Base-by-base conservation (phyloP, 1,140 invertebrate genomes). In the Helicoverpa zea region DNA sequence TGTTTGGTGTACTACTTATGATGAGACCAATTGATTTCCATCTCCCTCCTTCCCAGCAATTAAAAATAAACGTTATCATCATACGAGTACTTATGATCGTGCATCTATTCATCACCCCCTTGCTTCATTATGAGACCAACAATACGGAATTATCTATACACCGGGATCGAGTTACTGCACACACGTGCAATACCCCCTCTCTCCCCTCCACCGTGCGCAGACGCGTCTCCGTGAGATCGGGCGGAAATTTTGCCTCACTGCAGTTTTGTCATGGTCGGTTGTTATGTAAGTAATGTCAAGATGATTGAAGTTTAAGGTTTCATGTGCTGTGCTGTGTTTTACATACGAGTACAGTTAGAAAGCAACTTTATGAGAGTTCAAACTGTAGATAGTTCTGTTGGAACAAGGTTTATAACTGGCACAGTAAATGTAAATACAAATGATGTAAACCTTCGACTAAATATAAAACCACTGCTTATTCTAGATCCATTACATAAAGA, bases 71-170 rank as follows among this genome's bases (percentile, higher is more conserved):
- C 64, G 47, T 76, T 63, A 9, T 61, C 49, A 66, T 64, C 43
- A 64, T 66, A 77, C 59, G 18, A 49, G n/a, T 63, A 4, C 47
- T 35, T 35, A 35, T 35, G 47, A 63, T 76, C 75, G 16, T 66
- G 23, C 52, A 49, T 58, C 52, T 70, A 79, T 79, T 79, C 76
- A 68, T 79, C 64, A 56, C 70, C 75, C 76, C 75, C 59, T 78
- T n/a, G 35, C 30, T 49, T 77, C 74, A 77, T 79, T 79, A 52
- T 68, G 16, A n/a, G 7, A 11, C 52, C n/a, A 58, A 79, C 76
- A 79, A 79, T 79, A 81, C 43, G 77, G 74, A 84, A 76, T 81
- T 81, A 81, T 81, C 79, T 68, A 68, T 58, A 75, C 72, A 81
- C 30, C 61, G 51, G 79, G 79, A 81, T 81, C 79, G 51, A 75